Conservation (phyloP, 2,113 vertebrate species). For the Callorhinus ursinus region DNA sequence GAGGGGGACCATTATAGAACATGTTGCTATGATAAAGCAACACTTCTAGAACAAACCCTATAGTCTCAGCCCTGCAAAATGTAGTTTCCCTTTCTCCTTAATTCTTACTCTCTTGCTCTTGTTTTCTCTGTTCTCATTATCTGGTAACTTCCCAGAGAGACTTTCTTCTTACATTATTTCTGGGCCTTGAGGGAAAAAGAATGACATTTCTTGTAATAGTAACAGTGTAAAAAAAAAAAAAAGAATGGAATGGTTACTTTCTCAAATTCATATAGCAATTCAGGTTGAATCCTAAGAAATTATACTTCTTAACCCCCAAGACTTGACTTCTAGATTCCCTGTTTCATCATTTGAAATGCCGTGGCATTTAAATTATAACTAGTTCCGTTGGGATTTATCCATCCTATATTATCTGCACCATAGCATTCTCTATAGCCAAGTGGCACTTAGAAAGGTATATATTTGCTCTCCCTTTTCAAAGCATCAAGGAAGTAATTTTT, state of each 20-base stretch:
- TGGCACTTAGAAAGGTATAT: neutral
- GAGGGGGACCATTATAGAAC: neutral
- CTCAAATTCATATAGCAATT: neutral
- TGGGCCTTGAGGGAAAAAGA: neutral
- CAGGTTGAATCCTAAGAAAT: neutral
- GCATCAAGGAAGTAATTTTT: slow-evolving; percentile 26
- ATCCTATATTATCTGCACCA: neutral
- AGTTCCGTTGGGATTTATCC: neutral
- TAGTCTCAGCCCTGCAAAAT: neutral
- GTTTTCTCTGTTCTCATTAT: neutral
- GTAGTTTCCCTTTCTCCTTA: neutral
- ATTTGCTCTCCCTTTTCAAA: slow-evolving; percentile 10
- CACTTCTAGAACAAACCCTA: neutral
- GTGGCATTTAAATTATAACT: neutral
- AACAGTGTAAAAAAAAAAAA: neutral
- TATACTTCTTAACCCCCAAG: neutral
- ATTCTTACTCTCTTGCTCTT: neutral
- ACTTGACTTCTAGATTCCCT: neutral
- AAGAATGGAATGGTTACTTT: neutral
- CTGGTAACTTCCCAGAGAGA: neutral
- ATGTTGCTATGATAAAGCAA: neutral
- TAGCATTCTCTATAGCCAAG: neutral
- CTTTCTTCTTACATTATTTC: neutral
- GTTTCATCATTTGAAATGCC: slow-evolving; percentile 6
- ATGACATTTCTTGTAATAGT: neutral